These are phyloP conservation scores for Plutella xylostella DNA, from an alignment of 2,888 invertebrate species.

Conservation along the genomic window DNA sequence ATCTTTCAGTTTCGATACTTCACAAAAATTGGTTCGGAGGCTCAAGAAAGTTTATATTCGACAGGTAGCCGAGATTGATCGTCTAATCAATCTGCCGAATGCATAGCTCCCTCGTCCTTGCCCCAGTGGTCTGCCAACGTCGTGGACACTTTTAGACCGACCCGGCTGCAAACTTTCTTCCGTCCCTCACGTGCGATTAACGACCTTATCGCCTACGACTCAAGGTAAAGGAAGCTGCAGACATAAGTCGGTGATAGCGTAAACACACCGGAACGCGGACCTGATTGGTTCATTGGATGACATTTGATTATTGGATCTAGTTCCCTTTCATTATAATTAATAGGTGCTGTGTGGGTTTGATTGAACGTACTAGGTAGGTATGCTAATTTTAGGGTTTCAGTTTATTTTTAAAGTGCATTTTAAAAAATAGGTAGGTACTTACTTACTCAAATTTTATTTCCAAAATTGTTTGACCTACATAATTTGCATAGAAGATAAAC, in stretches of 20 bases:
- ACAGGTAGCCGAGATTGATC: slow-evolving; percentile 45
- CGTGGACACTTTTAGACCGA: slow-evolving; percentile 53
- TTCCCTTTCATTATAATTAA: no score
- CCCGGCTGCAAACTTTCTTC: slow-evolving; percentile 46
- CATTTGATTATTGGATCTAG: slow-evolving; percentile 41
- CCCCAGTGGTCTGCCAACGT: slow-evolving; percentile 60
- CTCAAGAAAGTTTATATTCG: not conserved
- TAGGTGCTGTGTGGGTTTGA: no score
- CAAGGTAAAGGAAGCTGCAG: slow-evolving; percentile 23
- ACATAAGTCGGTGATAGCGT: slow-evolving; percentile 22
- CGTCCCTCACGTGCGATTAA: slow-evolving; percentile 34
- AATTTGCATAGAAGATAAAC: no score
- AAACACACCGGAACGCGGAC: slow-evolving; percentile 43
- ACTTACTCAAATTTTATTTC: no score
- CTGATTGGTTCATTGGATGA: slow-evolving; percentile 40
- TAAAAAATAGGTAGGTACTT: no score
- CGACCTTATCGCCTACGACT: slow-evolving; percentile 29
- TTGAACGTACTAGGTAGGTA: no score
- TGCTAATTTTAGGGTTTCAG: no score
- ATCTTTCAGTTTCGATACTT: no score
- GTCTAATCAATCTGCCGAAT: slow-evolving; percentile 56
- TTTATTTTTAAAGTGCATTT: no score
- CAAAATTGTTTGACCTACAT: no score
- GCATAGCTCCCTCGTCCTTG: slow-evolving; percentile 63
- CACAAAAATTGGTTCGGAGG: no score